Evolutionary conservation across 1,140 invertebrate genomes (phyloP).

Genomic region (Drosophila suzukii): DNA sequence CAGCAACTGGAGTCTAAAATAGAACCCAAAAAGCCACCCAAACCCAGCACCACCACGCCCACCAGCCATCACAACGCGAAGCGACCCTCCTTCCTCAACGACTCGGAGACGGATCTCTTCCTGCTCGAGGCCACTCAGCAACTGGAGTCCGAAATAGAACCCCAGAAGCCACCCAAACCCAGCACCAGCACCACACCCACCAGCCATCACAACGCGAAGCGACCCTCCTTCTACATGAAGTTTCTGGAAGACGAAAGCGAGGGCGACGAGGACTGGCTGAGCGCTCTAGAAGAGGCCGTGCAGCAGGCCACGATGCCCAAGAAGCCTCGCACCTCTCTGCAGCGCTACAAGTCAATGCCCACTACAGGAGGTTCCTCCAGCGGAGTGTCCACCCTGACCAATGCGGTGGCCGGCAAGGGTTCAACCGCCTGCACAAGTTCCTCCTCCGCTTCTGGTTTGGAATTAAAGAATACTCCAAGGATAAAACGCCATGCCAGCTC

Average conservation of each 20-base stretch:
- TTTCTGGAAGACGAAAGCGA: constrained; percentile 78
- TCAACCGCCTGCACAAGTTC: constrained; percentile 9
- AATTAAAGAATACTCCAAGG: constrained; percentile 36
- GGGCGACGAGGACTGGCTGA: constrained; percentile 74
- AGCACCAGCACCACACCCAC: constrained; percentile 53
- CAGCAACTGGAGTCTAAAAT: constrained; percentile 70
- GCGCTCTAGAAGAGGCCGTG: constrained; percentile 68
- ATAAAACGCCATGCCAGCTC: constrained; percentile 72
- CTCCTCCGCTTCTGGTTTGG: constrained; percentile 1
- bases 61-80: constrained; percentile 64
- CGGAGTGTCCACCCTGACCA: constrained; percentile 17
- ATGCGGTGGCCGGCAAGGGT: constrained; percentile 12
- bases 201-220: constrained; percentile 61
- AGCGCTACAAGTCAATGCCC: constrained; percentile 81
- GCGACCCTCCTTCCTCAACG: constrained; percentile 76
- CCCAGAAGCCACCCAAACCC: background rate
- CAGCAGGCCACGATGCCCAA: constrained; percentile 63
- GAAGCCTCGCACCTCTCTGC: constrained; percentile 70
- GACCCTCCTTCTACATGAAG: constrained; percentile 78
- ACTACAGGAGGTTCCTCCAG: constrained; percentile 20
- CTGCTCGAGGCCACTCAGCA: constrained; percentile 74
- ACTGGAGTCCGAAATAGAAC: constrained; percentile 57
- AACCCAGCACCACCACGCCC: constrained; percentile 51
- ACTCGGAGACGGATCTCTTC: constrained; percentile 74
- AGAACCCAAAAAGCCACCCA: background rate